phyloP scores from a whole-genome alignment of 1,140 invertebrate genomes.

The Chironomus tepperi region DNA sequence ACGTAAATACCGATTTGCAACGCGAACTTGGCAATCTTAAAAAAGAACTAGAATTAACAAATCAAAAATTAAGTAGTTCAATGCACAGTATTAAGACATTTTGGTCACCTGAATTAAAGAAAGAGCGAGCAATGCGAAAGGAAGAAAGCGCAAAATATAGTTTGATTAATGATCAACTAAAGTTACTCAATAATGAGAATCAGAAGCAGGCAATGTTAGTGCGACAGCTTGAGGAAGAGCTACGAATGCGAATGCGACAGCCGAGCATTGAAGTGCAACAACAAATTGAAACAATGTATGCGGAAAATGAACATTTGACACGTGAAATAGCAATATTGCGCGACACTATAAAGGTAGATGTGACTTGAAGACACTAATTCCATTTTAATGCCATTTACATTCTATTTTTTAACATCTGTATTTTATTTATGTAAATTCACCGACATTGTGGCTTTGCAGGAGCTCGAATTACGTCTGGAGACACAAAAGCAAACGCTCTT shows the following conservation, averaged over 20 bases:
- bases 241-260: constrained; percentile 72
- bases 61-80: constrained; percentile 95
- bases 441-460: constrained; percentile 44
- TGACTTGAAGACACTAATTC: neutral
- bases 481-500: constrained; percentile 95
- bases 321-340: constrained; percentile 90
- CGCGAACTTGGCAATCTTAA: constrained; percentile 93
- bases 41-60: constrained; percentile 92
- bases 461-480: constrained; percentile 91
- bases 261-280: constrained; percentile 83
- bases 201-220: constrained; percentile 97
- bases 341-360: constrained; percentile 82
- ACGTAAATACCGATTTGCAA: constrained; percentile 90
- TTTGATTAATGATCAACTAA: constrained; percentile 93
- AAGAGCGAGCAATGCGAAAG: constrained; percentile 90
- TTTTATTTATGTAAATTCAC: no score
- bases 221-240: constrained; percentile 85
- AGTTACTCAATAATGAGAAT: constrained; percentile 92
- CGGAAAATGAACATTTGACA: constrained; percentile 89
- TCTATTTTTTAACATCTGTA: neutral
- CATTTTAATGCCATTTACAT: neutral
- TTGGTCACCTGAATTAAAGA: constrained; percentile 99
- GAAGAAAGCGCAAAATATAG: constrained; percentile 97
- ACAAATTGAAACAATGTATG: constrained; percentile 83
- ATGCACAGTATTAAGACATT: constrained; percentile 99